Evolutionary conservation across 1,140 invertebrate species (phyloP).

Genomic region (Lanistes nyassanus): DNA sequence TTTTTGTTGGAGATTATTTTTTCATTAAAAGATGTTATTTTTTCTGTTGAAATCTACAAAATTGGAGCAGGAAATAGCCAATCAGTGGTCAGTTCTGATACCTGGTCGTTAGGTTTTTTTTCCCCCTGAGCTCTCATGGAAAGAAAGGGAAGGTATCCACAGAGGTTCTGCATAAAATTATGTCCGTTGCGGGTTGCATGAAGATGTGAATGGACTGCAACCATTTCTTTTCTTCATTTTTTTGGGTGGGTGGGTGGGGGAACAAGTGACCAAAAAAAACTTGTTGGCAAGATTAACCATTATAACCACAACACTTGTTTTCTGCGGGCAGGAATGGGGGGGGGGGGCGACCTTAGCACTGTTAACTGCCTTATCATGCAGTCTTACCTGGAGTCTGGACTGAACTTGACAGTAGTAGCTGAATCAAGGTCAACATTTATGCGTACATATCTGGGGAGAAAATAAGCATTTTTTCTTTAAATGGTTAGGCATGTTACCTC

Average conservation of each 20-base stretch:
- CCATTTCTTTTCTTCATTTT: too few species aligned
- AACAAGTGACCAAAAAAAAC: background rate
- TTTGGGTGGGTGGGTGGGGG: background rate
- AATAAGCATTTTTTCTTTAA: background rate
- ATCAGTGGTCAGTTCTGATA: too few species aligned
- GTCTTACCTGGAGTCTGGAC: constrained; percentile 81
- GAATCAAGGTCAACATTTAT: constrained; percentile 87
- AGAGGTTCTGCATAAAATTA: too few species aligned
- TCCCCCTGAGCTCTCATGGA: too few species aligned
- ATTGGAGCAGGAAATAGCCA: too few species aligned
- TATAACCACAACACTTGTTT: background rate
- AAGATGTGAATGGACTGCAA: background rate
- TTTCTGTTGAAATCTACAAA: too few species aligned
- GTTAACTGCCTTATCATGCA: background rate
- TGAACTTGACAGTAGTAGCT: constrained; percentile 82
- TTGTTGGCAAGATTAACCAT: background rate
- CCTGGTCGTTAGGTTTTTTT: too few species aligned
- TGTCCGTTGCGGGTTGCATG: too few species aligned
- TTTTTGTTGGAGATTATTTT: too few species aligned
- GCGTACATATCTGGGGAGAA: constrained; percentile 70
- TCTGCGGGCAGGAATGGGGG: background rate
- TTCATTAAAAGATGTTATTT: too few species aligned
- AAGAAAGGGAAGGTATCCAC: too few species aligned
- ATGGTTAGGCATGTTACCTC: background rate
- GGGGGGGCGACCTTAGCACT: background rate